A percentile compares a stretch with the other conserved stretches of the same genome.
phyloP scores from a whole-genome alignment of 2,888 invertebrate genomes.

The Eupeodes latifasciatus region DNA sequence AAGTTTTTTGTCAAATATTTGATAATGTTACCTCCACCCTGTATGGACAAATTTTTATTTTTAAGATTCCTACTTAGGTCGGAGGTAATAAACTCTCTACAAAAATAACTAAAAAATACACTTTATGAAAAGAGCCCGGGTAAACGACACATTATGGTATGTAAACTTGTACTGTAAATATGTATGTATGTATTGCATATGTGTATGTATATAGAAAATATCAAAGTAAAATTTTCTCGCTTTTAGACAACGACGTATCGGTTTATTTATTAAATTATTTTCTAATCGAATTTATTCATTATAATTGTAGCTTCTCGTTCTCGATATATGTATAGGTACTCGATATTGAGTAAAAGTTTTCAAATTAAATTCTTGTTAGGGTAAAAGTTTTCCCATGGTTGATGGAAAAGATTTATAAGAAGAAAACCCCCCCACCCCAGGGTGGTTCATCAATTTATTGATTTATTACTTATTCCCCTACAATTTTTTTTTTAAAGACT shows the following conservation, averaged over 20 bases:
- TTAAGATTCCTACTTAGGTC: too few species aligned
- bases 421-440: neutral
- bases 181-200: too few species aligned
- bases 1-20: too few species aligned
- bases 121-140: too few species aligned
- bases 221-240: constrained; percentile 38
- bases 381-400: constrained; percentile 10
- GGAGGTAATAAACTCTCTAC: too few species aligned
- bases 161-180: too few species aligned
- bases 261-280: constrained; percentile 62
- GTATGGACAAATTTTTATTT: too few species aligned
- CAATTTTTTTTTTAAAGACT: neutral
- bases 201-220: neutral
- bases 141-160: too few species aligned
- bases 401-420: constrained; percentile 13
- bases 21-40: too few species aligned
- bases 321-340: neutral
- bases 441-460: constrained; percentile 39
- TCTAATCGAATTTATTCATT: constrained; percentile 57
- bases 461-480: constrained; percentile 3
- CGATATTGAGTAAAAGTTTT: constrained; percentile 36
- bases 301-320: neutral
- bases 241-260: constrained; percentile 4
- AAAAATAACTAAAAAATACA: too few species aligned
- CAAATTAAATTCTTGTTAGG: constrained; percentile 56